Conservation (phyloP, 2,888 invertebrate genomes). For the Drosophila niveifrons region DNA sequence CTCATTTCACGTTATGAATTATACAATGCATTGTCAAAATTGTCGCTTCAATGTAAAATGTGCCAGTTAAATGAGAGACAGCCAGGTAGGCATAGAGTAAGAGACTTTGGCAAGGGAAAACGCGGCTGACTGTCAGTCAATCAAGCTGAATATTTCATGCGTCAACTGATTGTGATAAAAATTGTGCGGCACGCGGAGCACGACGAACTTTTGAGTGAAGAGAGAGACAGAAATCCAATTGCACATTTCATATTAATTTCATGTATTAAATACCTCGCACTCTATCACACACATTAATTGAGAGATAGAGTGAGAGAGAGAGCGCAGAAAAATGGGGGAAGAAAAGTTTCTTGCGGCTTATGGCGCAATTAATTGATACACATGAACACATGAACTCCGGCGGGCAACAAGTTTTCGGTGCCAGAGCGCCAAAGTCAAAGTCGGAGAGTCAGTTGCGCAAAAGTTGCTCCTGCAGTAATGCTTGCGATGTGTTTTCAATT, state of each 20-base stretch:
- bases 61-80: constrained; percentile 34
- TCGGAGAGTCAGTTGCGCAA: constrained; percentile 69
- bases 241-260: constrained; percentile 43
- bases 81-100: constrained; percentile 7
- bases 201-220: constrained; percentile 24
- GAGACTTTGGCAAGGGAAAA: neutral
- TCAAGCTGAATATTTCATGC: constrained; percentile 56
- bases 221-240: constrained; percentile 14
- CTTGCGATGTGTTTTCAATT: constrained; percentile 69
- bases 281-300: constrained; percentile 59
- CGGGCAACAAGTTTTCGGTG: constrained; percentile 55
- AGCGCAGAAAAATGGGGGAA: neutral
- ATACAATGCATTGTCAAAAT: constrained; percentile 43
- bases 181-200: constrained; percentile 16
- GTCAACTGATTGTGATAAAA: constrained; percentile 37
- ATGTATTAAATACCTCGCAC: constrained; percentile 36
- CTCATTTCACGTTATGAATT: constrained; percentile 28
- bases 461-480: constrained; percentile 57
- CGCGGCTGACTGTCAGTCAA: constrained; percentile 45
- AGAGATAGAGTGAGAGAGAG: constrained; percentile 3
- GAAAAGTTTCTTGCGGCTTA: constrained; percentile 69
- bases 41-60: constrained; percentile 38
- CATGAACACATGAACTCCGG: constrained; percentile 41
- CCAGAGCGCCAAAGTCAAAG: constrained; percentile 61
- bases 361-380: constrained; percentile 80